phyloP scores from a whole-genome alignment of 2,888 invertebrate genomes.

The Pterostichus niger region DNA sequence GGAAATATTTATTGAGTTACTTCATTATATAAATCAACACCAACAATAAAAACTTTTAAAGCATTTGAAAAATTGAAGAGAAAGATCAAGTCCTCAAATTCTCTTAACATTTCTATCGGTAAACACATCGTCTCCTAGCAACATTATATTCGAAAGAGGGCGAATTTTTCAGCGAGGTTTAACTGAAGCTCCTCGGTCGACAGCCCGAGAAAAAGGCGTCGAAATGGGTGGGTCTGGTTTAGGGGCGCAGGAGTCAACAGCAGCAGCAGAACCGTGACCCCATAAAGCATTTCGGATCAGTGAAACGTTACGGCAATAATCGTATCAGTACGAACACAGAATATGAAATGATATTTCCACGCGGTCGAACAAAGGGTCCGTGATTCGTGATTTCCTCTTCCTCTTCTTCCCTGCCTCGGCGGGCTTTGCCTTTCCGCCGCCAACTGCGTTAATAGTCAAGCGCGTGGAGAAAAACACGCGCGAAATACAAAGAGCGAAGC shows the following conservation, averaged over 20 bases:
- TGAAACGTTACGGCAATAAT: slow-evolving; percentile 66
- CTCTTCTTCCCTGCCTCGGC: slow-evolving; percentile 25
- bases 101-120: slow-evolving; percentile 18
- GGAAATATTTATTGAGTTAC: too few relatives aligned
- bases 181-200: background rate
- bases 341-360: slow-evolving; percentile 66
- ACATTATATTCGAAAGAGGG: slow-evolving; percentile 37
- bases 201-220: slow-evolving; percentile 29
- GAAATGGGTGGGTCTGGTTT: slow-evolving; percentile 16
- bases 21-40: too few relatives aligned
- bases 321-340: slow-evolving; percentile 66
- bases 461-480: slow-evolving; percentile 54
- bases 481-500: slow-evolving; percentile 49
- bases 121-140: slow-evolving; percentile 27
- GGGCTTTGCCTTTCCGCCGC: slow-evolving; percentile 46
- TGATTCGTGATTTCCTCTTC: slow-evolving; percentile 63
- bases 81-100: background rate
- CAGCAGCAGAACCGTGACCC: slow-evolving; percentile 49
- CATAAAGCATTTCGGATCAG: slow-evolving; percentile 62
- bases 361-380: slow-evolving; percentile 62
- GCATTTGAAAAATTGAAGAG: background rate
- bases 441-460: slow-evolving; percentile 60
- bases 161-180: slow-evolving; percentile 3
- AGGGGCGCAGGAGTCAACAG: slow-evolving; percentile 25
- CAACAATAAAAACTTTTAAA: too few relatives aligned